Evolutionary conservation across 2,113 vertebrate genomes (phyloP), one percentile per base, ranked within the genome.

Genomic region (Eurypyga helias): DNA sequence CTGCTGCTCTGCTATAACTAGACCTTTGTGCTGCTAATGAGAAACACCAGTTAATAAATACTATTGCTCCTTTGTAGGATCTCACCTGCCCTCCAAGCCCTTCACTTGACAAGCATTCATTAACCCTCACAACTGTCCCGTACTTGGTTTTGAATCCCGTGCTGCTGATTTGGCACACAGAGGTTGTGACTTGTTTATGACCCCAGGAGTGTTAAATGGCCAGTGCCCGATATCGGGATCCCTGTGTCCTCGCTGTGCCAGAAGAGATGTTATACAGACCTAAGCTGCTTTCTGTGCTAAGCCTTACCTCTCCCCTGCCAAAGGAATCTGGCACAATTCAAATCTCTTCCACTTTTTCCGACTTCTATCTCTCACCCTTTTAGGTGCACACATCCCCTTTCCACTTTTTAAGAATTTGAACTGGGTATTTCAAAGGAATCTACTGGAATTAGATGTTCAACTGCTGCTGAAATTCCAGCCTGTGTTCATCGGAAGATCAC

Each of bases 391-490:
- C 24, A 2, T 64, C 55, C 17, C 69, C 31, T 89, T 66, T 51
- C 33, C 9, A 41, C 31, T 26, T 84, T 66, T 25, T 54, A 66
- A 83, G 58, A 83, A 70, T 7, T 20, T 49, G 7, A 81, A 41
- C 28, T 25, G 36, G 36, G 31, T 52, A 84, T 89, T 96, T 87
- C 70, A 79, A 58, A 94, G 70, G 52, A 82, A 38, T 64, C 48
- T 49, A 3, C 33, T 73, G 45, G 57, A 83, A 54, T 91, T 48
- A 54, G 57, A 9, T 29, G 23, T 36, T 87, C 73, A 65, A 64
- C 41, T 3, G 5, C 52, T 90, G 31, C 90, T 76, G 65, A 71
- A 36, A 84, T 87, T 49, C 51, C 57, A 88, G 82, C 29, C 48
- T 54, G 41, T 58, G 36, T 58, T 94, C 4, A 0, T 71, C 31